These are phyloP conservation scores for Macrotus californicus DNA, from an alignment of 2,113 vertebrate genomes.

Conservation along the genomic window DNA sequence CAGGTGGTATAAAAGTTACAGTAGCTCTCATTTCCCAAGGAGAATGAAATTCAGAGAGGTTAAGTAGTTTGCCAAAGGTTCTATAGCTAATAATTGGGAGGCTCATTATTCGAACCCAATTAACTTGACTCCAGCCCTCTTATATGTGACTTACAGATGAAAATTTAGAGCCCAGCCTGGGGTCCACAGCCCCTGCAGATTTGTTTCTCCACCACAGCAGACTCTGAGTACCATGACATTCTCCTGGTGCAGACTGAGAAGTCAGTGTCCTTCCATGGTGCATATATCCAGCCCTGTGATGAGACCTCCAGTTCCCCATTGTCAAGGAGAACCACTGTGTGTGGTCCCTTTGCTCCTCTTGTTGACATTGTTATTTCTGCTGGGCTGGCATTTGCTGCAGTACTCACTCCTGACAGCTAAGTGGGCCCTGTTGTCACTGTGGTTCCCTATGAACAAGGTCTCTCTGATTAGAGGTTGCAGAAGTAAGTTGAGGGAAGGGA, in stretches of 20 bases:
- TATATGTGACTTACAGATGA: background rate
- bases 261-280: background rate
- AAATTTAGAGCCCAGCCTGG: background rate
- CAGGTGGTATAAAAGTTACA: background rate
- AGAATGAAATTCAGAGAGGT: background rate
- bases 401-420: background rate
- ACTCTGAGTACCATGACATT: background rate
- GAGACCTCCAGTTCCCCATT: background rate
- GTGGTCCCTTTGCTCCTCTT: background rate
- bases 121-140: background rate
- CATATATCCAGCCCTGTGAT: background rate
- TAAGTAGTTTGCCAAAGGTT: background rate
- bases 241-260: background rate
- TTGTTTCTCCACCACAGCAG: background rate
- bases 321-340: background rate
- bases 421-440: background rate
- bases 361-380: background rate
- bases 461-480: background rate
- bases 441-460: background rate
- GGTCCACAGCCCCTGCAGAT: background rate
- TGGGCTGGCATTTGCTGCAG: background rate
- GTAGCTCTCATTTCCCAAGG: background rate
- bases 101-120: background rate
- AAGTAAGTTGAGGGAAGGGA: background rate
- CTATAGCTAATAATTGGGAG: background rate